phyloP scores from a whole-genome alignment of 2,113 vertebrate species.

The Colistium nudipinnis region DNA sequence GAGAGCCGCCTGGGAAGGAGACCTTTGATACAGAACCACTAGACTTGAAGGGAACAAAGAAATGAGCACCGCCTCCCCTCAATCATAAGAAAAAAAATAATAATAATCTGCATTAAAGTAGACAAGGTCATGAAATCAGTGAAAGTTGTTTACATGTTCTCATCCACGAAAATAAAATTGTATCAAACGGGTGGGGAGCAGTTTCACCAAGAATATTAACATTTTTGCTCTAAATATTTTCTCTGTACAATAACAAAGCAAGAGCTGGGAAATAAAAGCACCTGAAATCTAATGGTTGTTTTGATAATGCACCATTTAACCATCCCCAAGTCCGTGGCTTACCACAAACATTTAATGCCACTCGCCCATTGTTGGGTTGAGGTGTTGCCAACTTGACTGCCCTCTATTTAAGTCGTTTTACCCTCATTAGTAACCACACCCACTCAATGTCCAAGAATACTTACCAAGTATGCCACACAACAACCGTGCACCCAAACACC shows the following conservation, averaged over 20 bases:
- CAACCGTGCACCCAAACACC: conserved; percentile 14
- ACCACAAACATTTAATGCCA: conserved; percentile 44
- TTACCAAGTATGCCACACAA: conserved; percentile 16
- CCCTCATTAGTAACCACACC: conserved; percentile 19
- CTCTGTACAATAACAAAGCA: conserved; percentile 76
- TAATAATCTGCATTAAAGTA: conserved; percentile 54
- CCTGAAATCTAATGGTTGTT: conserved; percentile 75
- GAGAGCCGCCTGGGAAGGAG: conserved; percentile 47
- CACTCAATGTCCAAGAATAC: conserved; percentile 28
- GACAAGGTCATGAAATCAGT: conserved; percentile 45
- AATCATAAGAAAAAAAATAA: conserved; percentile 20
- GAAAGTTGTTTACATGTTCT: conserved; percentile 49
- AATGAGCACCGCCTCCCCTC: conserved; percentile 20
- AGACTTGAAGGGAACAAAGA: conserved; percentile 61
- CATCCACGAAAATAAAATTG: conserved; percentile 45
- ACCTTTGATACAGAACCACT: conserved; percentile 61
- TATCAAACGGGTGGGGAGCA: conserved; percentile 63
- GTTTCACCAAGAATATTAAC: conserved; percentile 61
- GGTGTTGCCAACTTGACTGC: conserved; percentile 60
- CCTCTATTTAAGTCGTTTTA: conserved; percentile 56
- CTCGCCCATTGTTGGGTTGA: conserved; percentile 48
- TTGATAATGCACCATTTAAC: conserved; percentile 71
- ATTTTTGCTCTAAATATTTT: conserved; percentile 65
- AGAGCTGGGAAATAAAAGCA: conserved; percentile 77
- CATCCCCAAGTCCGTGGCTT: conserved; percentile 42